Conservation (phyloP, 2,113 vertebrate species). For the Engystomops pustulosus region DNA sequence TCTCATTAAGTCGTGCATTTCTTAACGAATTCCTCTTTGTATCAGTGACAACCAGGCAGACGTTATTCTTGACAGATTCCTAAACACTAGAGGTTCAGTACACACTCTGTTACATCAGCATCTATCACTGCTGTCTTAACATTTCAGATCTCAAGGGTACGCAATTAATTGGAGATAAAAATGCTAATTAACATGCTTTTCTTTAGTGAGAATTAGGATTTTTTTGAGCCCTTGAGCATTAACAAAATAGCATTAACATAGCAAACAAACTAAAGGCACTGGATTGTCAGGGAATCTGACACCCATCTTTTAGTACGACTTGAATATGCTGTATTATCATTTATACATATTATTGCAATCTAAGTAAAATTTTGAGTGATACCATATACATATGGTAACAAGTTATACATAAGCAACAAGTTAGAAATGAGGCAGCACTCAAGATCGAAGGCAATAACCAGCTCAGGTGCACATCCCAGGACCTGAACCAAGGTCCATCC, state of each 20-base stretch:
- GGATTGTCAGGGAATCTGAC: neutral
- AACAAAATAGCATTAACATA: neutral
- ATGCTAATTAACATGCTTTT: constrained; percentile 5
- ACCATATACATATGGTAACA: no score
- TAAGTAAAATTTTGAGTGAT: no score
- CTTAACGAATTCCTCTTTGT: constrained; percentile 20
- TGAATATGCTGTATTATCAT: neutral
- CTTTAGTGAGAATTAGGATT: neutral
- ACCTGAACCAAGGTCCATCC: no score
- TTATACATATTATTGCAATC: no score
- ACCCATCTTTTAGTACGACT: neutral
- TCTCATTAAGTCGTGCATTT: constrained; percentile 30
- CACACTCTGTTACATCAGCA: constrained; percentile 16
- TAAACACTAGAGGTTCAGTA: constrained; percentile 12
- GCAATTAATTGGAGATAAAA: constrained; percentile 22
- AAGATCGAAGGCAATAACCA: no score
- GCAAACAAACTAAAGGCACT: neutral
- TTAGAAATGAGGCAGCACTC: no score
- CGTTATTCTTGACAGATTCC: constrained; percentile 15
- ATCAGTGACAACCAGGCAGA: constrained; percentile 13
- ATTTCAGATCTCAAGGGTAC: neutral
- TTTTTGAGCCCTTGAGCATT: neutral
- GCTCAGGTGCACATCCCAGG: no score
- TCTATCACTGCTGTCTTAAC: constrained; percentile 22
- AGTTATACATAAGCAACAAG: no score